A percentile compares a stretch with the other conserved stretches of the same genome.
Evolutionary conservation across 1,140 invertebrate genomes (phyloP).

Genomic region (Venturia canescens): DNA sequence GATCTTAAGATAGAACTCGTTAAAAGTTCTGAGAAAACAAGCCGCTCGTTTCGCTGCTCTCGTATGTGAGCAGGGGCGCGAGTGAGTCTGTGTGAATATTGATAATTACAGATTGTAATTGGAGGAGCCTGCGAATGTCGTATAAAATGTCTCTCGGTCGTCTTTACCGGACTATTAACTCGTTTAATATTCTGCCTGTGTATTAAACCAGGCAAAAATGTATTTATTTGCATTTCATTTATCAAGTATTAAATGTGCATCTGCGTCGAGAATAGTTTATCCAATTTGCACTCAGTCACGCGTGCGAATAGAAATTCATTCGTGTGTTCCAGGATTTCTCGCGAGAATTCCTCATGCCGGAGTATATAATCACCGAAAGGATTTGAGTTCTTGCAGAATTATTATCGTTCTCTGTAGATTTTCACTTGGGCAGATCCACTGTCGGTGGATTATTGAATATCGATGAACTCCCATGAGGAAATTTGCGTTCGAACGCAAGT

Average conservation of each 20-base stretch:
- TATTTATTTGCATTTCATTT: constrained; percentile 13
- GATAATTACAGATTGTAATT: constrained; percentile 39
- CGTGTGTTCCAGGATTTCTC: no score
- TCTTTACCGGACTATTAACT: constrained; percentile 45
- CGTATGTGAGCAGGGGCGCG: no score
- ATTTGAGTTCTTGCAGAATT: no score
- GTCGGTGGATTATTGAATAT: no score
- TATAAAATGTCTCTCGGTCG: constrained; percentile 22
- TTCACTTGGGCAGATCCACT: no score
- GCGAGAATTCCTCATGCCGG: no score
- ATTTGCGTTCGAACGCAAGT: no score
- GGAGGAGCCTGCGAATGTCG: constrained; percentile 37
- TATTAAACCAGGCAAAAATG: constrained; percentile 4
- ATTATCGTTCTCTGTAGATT: no score
- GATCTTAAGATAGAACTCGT: constrained; percentile 39
- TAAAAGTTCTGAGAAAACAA: constrained; percentile 41
- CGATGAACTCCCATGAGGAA: no score
- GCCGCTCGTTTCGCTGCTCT: neutral
- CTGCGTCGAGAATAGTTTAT: neutral
- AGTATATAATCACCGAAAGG: no score
- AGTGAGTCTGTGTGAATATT: no score
- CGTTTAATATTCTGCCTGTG: constrained; percentile 50
- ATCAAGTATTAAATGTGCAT: neutral
- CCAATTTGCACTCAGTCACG: neutral
- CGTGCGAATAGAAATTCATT: neutral